Evolutionary conservation across 2,888 invertebrate species (phyloP).

Genomic region (Meiosimyza decipiens): DNA sequence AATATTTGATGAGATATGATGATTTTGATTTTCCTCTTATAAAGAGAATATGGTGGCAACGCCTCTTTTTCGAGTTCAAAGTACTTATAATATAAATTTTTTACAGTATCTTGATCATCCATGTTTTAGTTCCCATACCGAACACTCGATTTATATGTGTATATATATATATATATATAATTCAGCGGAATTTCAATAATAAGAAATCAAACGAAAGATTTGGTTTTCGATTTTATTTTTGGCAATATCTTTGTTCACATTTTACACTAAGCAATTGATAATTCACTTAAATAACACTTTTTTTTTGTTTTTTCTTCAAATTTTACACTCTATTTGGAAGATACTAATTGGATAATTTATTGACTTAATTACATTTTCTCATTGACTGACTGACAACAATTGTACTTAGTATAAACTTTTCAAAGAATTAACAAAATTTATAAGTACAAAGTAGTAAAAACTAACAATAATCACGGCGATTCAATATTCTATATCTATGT

Average conservation of each 20-base stretch:
- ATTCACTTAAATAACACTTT: conserved; percentile 26
- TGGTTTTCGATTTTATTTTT: conserved; percentile 16
- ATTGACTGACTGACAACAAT: conserved; percentile 24
- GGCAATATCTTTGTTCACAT: conserved; percentile 29
- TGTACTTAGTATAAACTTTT: conserved; percentile 34
- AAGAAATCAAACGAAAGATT: no score
- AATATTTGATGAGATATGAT: no score
- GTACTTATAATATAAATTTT: no score
- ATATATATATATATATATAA: no score
- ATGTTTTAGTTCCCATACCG: no score
- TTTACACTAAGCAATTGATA: conserved; percentile 18
- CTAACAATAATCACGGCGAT: conserved; percentile 15
- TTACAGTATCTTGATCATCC: no score
- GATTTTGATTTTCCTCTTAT: no score
- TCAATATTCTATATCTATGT: not conserved
- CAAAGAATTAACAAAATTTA: conserved; percentile 23
- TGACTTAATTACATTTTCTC: conserved; percentile 1
- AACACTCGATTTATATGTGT: no score
- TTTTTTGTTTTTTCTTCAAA: not conserved
- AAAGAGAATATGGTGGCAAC: no score
- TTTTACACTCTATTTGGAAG: conserved; percentile 17
- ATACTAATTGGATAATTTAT: conserved; percentile 7
- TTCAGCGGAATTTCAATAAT: no score
- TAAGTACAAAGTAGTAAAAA: conserved; percentile 29
- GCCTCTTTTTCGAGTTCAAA: no score